Evolutionary conservation across 1,140 invertebrate species (phyloP).

Genomic region (Coboldia fuscipes): DNA sequence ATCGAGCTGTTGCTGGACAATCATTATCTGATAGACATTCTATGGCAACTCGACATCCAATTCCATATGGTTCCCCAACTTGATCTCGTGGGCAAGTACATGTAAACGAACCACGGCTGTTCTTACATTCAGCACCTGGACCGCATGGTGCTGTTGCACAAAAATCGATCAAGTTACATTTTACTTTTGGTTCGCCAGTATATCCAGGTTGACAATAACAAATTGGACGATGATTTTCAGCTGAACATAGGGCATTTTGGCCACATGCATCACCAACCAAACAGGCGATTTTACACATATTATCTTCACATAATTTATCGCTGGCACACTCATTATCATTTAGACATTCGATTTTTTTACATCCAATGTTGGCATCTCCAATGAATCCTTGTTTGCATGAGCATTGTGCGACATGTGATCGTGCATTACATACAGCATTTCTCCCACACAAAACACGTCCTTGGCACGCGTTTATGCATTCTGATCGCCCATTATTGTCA

Average conservation of each 20-base stretch:
- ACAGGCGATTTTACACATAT: constrained; percentile 69
- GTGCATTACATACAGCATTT: constrained; percentile 52
- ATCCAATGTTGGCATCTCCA: constrained; percentile 55
- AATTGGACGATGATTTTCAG: constrained; percentile 47
- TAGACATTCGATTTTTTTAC: constrained; percentile 54
- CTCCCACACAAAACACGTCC: constrained; percentile 47
- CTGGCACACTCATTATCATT: constrained; percentile 47
- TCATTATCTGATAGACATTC: constrained; percentile 57
- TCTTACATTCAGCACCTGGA: constrained; percentile 60
- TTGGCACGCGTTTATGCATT: constrained; percentile 48
- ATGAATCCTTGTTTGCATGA: constrained; percentile 53
- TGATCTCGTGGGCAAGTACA: constrained; percentile 55
- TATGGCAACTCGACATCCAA: constrained; percentile 51
- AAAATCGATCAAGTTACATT: constrained; percentile 55
- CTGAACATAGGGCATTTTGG: constrained; percentile 59
- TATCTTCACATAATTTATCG: constrained; percentile 58
- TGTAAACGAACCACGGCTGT: constrained; percentile 56
- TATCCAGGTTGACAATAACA: constrained; percentile 74
- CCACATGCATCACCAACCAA: constrained; percentile 58
- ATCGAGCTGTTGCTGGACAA: constrained; percentile 55
- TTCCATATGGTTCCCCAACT: constrained; percentile 61
- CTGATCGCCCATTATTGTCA: constrained; percentile 42
- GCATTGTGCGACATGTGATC: constrained; percentile 49
- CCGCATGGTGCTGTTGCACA: constrained; percentile 60
- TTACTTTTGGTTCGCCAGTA: constrained; percentile 47